Percentiles rank a stretch among this genome's conserved stretches.
Conservation (phyloP, 2,888 invertebrate species). For the Leucoma salicis region DNA sequence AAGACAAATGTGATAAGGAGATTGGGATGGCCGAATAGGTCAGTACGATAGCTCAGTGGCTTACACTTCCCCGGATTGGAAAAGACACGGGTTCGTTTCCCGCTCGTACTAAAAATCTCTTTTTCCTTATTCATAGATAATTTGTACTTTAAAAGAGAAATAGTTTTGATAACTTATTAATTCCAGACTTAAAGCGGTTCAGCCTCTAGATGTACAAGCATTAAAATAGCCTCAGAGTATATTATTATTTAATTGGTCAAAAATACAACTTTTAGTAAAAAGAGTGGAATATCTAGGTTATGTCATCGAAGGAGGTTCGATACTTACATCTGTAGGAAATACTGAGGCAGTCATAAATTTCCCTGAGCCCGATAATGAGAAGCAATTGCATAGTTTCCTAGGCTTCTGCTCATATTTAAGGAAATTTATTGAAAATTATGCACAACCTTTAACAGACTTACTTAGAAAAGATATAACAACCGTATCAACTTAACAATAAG, state of each 20-base stretch:
- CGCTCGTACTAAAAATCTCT: no score
- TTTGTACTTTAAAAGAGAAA: no score
- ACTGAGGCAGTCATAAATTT: neutral
- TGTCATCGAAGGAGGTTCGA: constrained; percentile 11
- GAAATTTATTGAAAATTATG: constrained; percentile 31
- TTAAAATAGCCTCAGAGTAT: constrained; percentile 13
- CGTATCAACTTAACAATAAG: no score
- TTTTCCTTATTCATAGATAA: no score
- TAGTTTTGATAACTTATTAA: constrained; percentile 19
- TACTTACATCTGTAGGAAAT: constrained; percentile 11
- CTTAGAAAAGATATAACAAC: neutral
- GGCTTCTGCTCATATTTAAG: constrained; percentile 24
- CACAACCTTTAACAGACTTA: constrained; percentile 7
- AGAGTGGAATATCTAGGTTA: constrained; percentile 28
- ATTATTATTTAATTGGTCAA: constrained; percentile 14
- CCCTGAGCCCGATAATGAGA: constrained; percentile 15
- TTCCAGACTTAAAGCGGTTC: constrained; percentile 8
- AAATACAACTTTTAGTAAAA: neutral
- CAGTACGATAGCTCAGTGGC: no score
- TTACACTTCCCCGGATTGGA: no score
- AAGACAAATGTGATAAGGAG: no score
- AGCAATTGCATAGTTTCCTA: constrained; percentile 21
- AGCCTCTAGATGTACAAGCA: constrained; percentile 13
- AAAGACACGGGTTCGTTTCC: no score
- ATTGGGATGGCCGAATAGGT: no score